Percentiles rank a stretch among this genome's conserved stretches.
phyloP scores from a whole-genome alignment of 2,797 vertebrate genomes.

The Lepilemur septentrionalis region DNA sequence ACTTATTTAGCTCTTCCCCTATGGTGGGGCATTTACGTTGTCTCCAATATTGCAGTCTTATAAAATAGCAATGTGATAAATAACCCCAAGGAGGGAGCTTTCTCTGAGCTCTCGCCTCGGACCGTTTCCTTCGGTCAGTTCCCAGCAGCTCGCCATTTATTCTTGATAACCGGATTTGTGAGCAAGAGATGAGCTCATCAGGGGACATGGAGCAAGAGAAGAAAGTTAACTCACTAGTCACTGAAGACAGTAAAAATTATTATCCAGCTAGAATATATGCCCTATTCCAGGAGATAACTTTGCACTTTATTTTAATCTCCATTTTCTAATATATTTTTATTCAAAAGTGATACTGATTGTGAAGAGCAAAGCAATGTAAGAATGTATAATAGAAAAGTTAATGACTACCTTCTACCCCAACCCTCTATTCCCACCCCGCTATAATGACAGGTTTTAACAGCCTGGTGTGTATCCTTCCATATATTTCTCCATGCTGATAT shows the following conservation, averaged over 20 bases:
- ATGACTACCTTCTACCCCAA: not conserved
- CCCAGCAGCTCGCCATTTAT: constrained; percentile 51
- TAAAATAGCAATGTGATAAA: constrained; percentile 10
- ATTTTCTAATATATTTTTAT: not conserved
- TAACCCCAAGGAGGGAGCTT: not conserved
- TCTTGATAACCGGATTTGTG: constrained; percentile 64
- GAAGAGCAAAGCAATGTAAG: not conserved
- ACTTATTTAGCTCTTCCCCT: constrained; percentile 3
- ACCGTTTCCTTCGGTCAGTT: constrained; percentile 44
- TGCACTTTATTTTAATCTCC: not conserved
- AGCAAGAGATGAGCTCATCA: constrained; percentile 33
- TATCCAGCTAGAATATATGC: not conserved
- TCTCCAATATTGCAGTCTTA: not conserved
- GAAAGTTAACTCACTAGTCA: constrained; percentile 28
- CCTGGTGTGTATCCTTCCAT: not conserved
- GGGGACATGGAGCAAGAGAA: not conserved
- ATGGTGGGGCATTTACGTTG: constrained; percentile 1
- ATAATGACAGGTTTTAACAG: not conserved
- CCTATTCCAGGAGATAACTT: not conserved
- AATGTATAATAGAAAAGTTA: not conserved
- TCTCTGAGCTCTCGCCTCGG: not conserved
- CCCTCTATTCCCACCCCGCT: not conserved
- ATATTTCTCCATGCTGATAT: not conserved
- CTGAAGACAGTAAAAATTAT: not conserved
- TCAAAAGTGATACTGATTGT: not conserved